These are phyloP conservation scores for Ellobium chinense DNA, from an alignment of 2,888 invertebrate genomes.

Conservation along the genomic window DNA sequence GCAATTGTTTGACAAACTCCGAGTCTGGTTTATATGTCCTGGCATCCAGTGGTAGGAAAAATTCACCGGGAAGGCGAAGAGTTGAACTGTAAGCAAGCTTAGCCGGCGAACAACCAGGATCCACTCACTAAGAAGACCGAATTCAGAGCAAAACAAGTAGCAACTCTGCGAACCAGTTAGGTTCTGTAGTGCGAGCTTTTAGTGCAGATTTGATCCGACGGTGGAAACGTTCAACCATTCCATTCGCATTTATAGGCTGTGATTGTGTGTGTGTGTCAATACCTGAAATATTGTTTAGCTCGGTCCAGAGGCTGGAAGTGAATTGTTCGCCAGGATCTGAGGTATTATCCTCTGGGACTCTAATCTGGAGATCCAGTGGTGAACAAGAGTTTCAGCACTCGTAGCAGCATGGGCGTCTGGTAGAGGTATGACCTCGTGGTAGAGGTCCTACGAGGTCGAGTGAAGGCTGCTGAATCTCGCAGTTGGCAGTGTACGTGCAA, in stretches of 20 bases:
- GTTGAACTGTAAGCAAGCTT: conserved; percentile 36
- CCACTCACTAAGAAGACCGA: conserved; percentile 25
- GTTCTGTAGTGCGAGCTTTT: conserved; percentile 23
- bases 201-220: conserved; percentile 33
- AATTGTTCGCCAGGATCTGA: neutral
- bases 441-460: conserved; percentile 30
- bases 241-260: conserved; percentile 32
- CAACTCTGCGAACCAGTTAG: conserved; percentile 22
- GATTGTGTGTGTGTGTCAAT: conserved; percentile 10
- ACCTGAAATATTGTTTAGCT: neutral
- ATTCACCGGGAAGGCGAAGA: conserved; percentile 37
- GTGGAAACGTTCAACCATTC: conserved; percentile 41
- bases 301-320: neutral
- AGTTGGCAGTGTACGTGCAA: conserved; percentile 1
- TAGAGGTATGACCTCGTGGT: neutral
- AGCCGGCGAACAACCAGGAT: conserved; percentile 40
- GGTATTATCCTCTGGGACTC: neutral
- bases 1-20: conserved; percentile 27
- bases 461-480: conserved; percentile 31
- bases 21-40: conserved; percentile 30
- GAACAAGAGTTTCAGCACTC: neutral
- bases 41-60: conserved; percentile 12
- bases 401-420: neutral
- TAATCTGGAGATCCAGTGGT: neutral
- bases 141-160: conserved; percentile 36